Percentiles rank a stretch among this genome's conserved stretches.
phyloP scores from a whole-genome alignment of 1,140 invertebrate species.

The Euura lappo region DNA sequence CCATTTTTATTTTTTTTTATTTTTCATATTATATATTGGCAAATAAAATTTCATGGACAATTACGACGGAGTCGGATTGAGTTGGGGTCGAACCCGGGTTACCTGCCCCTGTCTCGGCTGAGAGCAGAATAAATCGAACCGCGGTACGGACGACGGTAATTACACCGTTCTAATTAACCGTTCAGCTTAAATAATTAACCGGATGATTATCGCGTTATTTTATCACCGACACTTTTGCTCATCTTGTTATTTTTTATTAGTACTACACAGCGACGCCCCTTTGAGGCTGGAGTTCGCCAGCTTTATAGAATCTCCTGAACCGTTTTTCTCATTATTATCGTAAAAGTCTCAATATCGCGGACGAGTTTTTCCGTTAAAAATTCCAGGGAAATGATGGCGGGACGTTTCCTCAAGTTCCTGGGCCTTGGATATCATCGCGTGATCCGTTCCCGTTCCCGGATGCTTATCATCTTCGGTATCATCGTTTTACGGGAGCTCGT shows the following conservation, averaged over 20 bases:
- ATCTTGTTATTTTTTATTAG: not conserved
- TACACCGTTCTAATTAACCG: not conserved
- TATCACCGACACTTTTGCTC: not conserved
- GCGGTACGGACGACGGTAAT: not conserved
- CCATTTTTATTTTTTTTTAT: too few species aligned
- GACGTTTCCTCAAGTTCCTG: too few species aligned
- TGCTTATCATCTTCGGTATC: too few species aligned
- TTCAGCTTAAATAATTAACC: constrained; percentile 5
- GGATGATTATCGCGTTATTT: constrained; percentile 5
- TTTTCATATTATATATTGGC: too few species aligned
- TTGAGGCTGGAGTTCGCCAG: not conserved
- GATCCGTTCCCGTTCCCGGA: too few species aligned
- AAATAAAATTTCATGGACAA: too few species aligned
- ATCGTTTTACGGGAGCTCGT: too few species aligned
- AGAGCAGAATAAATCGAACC: not conserved
- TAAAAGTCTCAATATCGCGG: too few species aligned
- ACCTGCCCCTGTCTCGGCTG: not conserved
- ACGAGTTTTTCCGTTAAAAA: too few species aligned
- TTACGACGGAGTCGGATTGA: not conserved
- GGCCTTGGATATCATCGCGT: too few species aligned
- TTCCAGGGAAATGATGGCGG: too few species aligned
- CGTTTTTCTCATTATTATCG: too few species aligned
- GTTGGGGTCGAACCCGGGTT: not conserved
- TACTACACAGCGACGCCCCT: not conserved
- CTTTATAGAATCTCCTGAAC: not conserved